Conservation (phyloP, 1,140 invertebrate species). For the Leguminivora glycinivorella region DNA sequence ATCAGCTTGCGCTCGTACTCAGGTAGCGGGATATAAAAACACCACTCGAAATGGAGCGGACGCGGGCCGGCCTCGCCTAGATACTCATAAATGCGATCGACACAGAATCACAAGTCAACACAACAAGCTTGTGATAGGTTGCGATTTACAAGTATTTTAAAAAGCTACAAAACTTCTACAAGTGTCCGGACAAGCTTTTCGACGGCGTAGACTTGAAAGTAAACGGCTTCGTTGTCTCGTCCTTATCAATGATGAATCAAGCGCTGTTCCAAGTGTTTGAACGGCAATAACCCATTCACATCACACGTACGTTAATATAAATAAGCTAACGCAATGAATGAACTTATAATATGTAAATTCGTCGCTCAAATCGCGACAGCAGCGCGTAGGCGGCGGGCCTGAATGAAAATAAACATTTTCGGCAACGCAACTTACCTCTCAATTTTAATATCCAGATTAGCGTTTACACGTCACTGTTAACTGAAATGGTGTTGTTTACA, state of each 20-base stretch:
- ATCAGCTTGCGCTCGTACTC: conserved; percentile 53
- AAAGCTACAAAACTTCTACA: neutral
- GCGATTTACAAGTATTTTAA: neutral
- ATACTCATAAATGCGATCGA: conserved; percentile 69
- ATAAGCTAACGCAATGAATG: conserved; percentile 69
- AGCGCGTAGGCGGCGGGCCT: conserved; percentile 69
- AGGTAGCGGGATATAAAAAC: conserved; percentile 76
- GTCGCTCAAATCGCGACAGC: conserved; percentile 73
- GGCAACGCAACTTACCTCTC: conserved; percentile 62
- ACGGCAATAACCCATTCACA: conserved; percentile 63
- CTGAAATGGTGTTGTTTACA: conserved; percentile 51
- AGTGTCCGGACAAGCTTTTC: neutral
- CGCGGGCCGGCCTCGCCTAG: conserved; percentile 66
- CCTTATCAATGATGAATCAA: conserved; percentile 51
- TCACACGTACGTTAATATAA: conserved; percentile 68
- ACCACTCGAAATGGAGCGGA: conserved; percentile 70
- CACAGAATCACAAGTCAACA: conserved; percentile 23
- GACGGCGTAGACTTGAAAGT: neutral
- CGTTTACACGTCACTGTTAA: conserved; percentile 64
- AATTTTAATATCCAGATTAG: conserved; percentile 75
- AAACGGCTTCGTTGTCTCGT: conserved; percentile 19
- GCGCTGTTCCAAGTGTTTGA: conserved; percentile 40
- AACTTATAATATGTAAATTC: conserved; percentile 76
- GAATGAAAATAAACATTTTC: conserved; percentile 73
- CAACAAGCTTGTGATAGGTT: conserved; percentile 11